Conservation (phyloP, 2,797 vertebrate genomes). For the Benthosema pterotum region DNA sequence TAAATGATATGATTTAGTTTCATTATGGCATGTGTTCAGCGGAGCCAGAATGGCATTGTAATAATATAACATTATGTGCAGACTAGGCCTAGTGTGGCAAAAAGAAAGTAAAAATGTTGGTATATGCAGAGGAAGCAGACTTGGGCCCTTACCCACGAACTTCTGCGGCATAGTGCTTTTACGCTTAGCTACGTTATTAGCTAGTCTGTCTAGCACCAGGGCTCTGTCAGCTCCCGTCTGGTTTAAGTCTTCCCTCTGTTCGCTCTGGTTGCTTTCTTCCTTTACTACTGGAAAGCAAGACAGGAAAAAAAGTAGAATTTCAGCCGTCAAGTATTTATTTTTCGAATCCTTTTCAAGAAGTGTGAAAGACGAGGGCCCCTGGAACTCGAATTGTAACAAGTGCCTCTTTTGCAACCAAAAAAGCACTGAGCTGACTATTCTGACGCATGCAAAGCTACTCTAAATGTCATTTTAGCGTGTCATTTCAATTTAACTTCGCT, state of each 20-base stretch:
- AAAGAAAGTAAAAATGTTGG: conserved; percentile 38
- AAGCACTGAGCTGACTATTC: conserved; percentile 52
- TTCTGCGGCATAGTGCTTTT: conserved; percentile 99
- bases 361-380: conserved; percentile 20
- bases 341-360: conserved; percentile 35
- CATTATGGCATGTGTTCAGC: conserved; percentile 33
- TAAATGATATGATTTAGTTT: neutral
- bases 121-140: conserved; percentile 86
- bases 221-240: conserved; percentile 96
- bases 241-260: conserved; percentile 98
- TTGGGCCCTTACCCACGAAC: conserved; percentile 99
- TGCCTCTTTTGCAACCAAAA: conserved; percentile 31
- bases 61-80: conserved; percentile 17
- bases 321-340: conserved; percentile 71
- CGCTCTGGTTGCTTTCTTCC: conserved; percentile 97
- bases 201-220: conserved; percentile 99
- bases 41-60: conserved; percentile 21
- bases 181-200: conserved; percentile 99
- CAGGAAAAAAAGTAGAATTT: conserved; percentile 82
- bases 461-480: conserved; percentile 17
- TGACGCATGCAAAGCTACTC: conserved; percentile 53
- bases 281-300: conserved; percentile 95
- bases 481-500: neutral
- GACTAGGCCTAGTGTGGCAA: conserved; percentile 6
- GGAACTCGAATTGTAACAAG: conserved; percentile 19